Evolutionary conservation across 2,797 vertebrate species (phyloP), one percentile per base, ranked within the genome.

Genomic region (Sarcoramphus papa): DNA sequence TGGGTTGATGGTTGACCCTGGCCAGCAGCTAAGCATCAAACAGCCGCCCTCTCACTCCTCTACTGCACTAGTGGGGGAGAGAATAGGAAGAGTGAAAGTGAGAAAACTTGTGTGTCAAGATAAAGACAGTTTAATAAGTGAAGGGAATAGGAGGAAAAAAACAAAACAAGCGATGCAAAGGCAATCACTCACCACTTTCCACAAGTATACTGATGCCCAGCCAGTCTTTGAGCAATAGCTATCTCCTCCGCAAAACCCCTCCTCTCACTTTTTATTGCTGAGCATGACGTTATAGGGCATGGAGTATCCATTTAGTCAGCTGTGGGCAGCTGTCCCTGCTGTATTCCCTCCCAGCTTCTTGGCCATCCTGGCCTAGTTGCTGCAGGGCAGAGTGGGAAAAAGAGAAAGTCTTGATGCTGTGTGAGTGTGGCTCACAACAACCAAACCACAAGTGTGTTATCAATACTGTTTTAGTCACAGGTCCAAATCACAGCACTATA

Each of bases 1-100:
- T 40, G 12, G 6, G 4, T 35, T 69, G 51, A 37, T 10, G 3
- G 20, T 24, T 43, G 17, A 23, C 31, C 9, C 10, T 78, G 25
- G 7, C 12, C 22, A 70, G 51, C 37, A 82, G 30, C 28, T 76
- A 27, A 63, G 30, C 43, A 50, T 50, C 14, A 19, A 47, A 33
- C 20, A 62, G 31, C 5, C 1, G 1, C 12, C 51, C 3, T 40
- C 3, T 68, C 4, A 12, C 17, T 80, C 27, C 9, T 57, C 23
- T 57, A 43, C 3, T 13, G 5, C 19, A 24, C 1, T 3, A 20
- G 3, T 56, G 8, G 3, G 16, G 11, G 8, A 45, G 8, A 62
- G 21, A 40, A 37, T 1, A 56, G 23, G 23, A 69, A 30, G n/a
- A 51, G 5, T 25, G 9, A 53, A 78, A 40, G n/a, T 59, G 37